A percentile compares a stretch with the other conserved stretches of the same genome.
Conservation (phyloP, 53 echinoderm and acorn worm genomes). For the Crossaster papposus region DNA sequence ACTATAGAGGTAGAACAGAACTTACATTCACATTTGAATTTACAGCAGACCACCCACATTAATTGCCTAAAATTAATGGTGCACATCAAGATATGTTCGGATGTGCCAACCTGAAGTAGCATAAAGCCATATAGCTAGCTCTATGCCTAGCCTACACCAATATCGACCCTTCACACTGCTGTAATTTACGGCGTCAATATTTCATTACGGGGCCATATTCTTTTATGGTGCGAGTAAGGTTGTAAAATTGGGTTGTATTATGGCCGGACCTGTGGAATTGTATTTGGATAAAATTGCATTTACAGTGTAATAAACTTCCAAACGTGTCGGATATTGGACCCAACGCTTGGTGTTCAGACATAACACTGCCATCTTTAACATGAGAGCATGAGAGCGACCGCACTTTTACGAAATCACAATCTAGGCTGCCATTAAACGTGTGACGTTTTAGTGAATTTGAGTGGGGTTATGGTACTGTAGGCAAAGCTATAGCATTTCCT, state of each 20-base stretch:
- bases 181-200: constrained; percentile 44
- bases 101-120: not conserved
- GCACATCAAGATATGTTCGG: not conserved
- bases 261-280: constrained; percentile 23
- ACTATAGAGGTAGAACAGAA: not conserved
- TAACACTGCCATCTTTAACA: not conserved
- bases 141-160: no score
- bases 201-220: no score
- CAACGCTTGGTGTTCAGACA: constrained; percentile 8
- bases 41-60: constrained; percentile 22
- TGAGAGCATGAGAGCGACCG: not conserved
- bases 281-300: not conserved
- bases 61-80: not conserved
- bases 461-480: no score
- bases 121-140: no score
- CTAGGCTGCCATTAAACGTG: not conserved
- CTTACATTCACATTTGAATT: not conserved
- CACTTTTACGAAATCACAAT: not conserved
- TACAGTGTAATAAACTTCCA: not conserved
- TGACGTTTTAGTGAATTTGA: no score
- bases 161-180: not conserved
- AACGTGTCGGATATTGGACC: constrained; percentile 15
- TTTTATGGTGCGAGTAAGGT: constrained; percentile 32
- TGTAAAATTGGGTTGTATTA: constrained; percentile 6
- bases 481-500: no score